These are phyloP conservation scores for Nettapus auritus DNA, from an alignment of 2,113 vertebrate genomes.

Conservation along the genomic window DNA sequence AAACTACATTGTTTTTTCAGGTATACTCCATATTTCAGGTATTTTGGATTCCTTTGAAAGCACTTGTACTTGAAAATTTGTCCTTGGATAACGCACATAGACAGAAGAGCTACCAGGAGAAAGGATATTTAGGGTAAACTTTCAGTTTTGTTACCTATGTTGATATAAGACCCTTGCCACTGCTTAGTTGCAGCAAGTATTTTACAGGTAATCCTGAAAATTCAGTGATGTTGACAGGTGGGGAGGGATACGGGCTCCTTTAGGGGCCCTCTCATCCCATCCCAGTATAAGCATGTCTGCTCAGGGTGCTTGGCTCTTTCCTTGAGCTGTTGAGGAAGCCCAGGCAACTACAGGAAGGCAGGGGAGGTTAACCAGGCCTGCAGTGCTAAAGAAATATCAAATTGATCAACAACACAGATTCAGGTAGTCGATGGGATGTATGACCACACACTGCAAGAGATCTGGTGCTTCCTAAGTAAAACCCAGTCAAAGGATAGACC, in stretches of 20 bases:
- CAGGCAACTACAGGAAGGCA: not conserved
- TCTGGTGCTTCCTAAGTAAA: not conserved
- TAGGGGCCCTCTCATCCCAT: not conserved
- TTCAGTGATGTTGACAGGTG: not conserved
- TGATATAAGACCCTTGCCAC: not conserved
- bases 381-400: not conserved
- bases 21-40: not conserved
- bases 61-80: not conserved
- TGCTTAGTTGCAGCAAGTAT: not conserved
- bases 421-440: not conserved
- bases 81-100: not conserved
- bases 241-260: not conserved
- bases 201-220: not conserved
- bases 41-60: not conserved
- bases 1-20: not conserved
- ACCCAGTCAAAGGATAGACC: not conserved
- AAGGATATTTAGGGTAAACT: not conserved
- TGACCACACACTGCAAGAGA: not conserved
- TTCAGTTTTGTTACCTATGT: not conserved
- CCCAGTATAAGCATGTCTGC: not conserved
- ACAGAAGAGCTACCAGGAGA: not conserved
- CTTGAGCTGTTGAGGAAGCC: not conserved
- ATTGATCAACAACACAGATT: not conserved
- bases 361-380: not conserved
- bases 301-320: not conserved